phyloP scores from a whole-genome alignment of 2,888 invertebrate genomes.

The Pachliopta kotzebuea region DNA sequence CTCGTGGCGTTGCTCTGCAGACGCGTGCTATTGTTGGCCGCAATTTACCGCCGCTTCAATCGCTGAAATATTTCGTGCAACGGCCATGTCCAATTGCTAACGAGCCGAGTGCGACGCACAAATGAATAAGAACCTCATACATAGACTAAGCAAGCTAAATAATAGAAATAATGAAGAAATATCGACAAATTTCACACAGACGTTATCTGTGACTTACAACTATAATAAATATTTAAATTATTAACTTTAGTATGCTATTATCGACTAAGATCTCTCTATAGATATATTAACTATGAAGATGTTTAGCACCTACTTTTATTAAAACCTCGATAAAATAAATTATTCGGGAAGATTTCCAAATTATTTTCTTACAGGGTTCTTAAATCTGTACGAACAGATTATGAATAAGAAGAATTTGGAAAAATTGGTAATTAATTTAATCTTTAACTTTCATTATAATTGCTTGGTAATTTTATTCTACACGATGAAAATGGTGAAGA shows the following conservation, averaged over 20 bases:
- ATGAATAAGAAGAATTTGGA: not conserved
- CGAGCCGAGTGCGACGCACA: slow-evolving; percentile 76
- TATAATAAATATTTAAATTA: too few relatives aligned
- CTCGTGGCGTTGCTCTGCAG: slow-evolving; percentile 46
- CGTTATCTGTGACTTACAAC: not conserved
- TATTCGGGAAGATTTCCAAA: not conserved
- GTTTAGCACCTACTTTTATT: not conserved
- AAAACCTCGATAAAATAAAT: not conserved
- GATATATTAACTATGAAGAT: too few relatives aligned
- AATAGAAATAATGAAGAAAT: slow-evolving; percentile 1
- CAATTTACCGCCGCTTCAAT: slow-evolving; percentile 80
- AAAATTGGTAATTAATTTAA: not conserved
- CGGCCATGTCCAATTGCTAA: slow-evolving; percentile 80
- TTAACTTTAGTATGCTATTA: too few relatives aligned
- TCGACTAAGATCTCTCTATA: too few relatives aligned
- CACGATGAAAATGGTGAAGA: too few relatives aligned
- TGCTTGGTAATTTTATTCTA: not conserved
- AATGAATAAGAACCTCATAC: slow-evolving; percentile 76
- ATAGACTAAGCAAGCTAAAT: slow-evolving; percentile 57
- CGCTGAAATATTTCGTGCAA: slow-evolving; percentile 80
- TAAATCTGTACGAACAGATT: not conserved
- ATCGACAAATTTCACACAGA: not conserved
- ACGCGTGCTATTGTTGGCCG: slow-evolving; percentile 70
- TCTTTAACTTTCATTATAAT: not conserved
- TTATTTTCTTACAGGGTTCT: not conserved